These are phyloP conservation scores for Syrista parreyssii DNA, from an alignment of 2,888 invertebrate species.

Conservation along the genomic window DNA sequence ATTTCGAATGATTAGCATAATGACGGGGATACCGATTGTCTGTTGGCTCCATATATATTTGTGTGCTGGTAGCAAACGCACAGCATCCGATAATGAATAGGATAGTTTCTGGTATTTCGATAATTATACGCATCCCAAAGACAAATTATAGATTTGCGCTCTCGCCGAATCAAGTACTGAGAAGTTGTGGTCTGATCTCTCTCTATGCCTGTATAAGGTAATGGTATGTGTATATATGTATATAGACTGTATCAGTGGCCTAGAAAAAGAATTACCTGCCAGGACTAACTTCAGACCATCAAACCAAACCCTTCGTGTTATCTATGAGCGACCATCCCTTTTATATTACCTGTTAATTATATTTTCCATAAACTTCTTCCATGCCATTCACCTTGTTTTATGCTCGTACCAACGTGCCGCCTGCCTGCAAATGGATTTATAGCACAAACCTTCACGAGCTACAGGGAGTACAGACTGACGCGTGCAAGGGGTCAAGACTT, in stretches of 20 bases:
- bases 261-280: not conserved
- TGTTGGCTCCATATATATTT: conserved; percentile 25
- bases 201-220: not conserved
- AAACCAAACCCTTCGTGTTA: not conserved
- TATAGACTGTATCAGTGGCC: not conserved
- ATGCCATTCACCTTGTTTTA: conserved; percentile 44
- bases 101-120: conserved; percentile 64
- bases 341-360: conserved; percentile 53
- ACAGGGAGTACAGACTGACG: not conserved
- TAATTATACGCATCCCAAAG: conserved; percentile 63
- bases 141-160: conserved; percentile 64
- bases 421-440: conserved; percentile 18
- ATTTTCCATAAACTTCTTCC: conserved; percentile 52
- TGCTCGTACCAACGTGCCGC: conserved; percentile 35
- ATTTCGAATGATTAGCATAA: conserved; percentile 64
- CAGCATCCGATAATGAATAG: conserved; percentile 65
- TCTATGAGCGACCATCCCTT: conserved; percentile 15
- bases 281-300: not conserved
- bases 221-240: not conserved
- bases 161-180: conserved; percentile 36
- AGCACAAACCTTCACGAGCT: not conserved
- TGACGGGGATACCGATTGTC: conserved; percentile 62
- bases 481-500: not conserved
- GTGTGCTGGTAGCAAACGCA: conserved; percentile 61
- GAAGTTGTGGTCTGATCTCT: conserved; percentile 42